phyloP scores from a whole-genome alignment of 1,140 invertebrate genomes.

The Aphis craccivora region DNA sequence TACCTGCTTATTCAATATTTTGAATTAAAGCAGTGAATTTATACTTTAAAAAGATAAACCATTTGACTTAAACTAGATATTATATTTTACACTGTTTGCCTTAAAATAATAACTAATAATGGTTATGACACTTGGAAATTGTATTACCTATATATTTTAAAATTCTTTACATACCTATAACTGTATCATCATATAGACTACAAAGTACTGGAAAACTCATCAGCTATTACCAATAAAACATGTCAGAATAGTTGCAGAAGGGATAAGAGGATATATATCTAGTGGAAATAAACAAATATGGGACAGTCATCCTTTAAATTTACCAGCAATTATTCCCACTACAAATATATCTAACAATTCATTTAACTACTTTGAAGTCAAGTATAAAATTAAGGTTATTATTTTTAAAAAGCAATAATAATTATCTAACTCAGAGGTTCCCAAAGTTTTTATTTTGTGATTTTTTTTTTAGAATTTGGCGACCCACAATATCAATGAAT shows the following conservation, averaged over 20 bases:
- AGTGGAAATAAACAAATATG: slow-evolving; percentile 42
- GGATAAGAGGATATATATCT: background rate
- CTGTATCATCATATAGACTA: background rate
- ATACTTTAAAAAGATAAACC: background rate
- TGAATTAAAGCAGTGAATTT: background rate
- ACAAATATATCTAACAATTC: slow-evolving; percentile 24
- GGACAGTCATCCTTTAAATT: slow-evolving; percentile 6
- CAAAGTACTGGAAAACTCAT: slow-evolving; percentile 33
- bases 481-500: too few species aligned
- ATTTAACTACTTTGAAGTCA: slow-evolving; percentile 49
- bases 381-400: slow-evolving; percentile 52
- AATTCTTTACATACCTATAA: background rate
- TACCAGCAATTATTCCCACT: slow-evolving; percentile 43
- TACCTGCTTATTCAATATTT: background rate
- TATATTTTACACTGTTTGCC: background rate
- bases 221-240: slow-evolving; percentile 34
- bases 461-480: too few species aligned
- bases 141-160: background rate
- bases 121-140: background rate
- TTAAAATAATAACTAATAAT: background rate
- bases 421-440: too few species aligned
- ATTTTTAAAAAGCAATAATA: background rate
- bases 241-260: slow-evolving; percentile 39
- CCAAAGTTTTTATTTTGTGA: too few species aligned
- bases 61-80: background rate